phyloP scores from a whole-genome alignment of 2,888 invertebrate species.

The Eucriotettix oculatus region DNA sequence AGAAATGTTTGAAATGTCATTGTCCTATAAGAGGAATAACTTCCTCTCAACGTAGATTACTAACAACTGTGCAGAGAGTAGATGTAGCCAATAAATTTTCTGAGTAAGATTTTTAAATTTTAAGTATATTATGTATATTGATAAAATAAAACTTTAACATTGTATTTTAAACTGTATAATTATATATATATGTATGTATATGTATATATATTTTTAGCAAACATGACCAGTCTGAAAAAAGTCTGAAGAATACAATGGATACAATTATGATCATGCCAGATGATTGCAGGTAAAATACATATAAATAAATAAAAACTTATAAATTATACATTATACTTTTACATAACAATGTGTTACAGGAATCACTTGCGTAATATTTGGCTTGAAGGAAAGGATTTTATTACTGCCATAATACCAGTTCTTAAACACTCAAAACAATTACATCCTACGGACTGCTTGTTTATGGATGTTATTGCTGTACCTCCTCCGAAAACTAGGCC shows the following conservation, averaged over 20 bases:
- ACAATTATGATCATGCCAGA: constrained; percentile 34
- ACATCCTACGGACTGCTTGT: constrained; percentile 68
- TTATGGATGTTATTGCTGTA: constrained; percentile 68
- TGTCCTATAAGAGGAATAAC: constrained; percentile 34
- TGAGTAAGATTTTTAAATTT: not conserved
- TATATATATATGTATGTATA: not conserved
- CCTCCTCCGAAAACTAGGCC: constrained; percentile 78
- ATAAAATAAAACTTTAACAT: no score
- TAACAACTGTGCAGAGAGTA: constrained; percentile 22
- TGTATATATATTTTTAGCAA: not conserved
- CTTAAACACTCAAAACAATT: constrained; percentile 32
- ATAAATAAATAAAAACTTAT: no score
- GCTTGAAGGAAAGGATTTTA: constrained; percentile 47
- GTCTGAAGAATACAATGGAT: constrained; percentile 8
- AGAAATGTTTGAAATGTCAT: constrained; percentile 38
- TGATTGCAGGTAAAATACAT: not conserved
- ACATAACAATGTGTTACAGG: constrained; percentile 25
- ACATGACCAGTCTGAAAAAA: not conserved
- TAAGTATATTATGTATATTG: not conserved
- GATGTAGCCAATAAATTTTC: not conserved
- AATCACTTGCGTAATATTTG: constrained; percentile 55
- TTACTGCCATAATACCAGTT: constrained; percentile 55
- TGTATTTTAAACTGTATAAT: not conserved
- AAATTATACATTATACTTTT: no score
- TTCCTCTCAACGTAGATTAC: constrained; percentile 41